These are phyloP conservation scores for Colostygia pectinataria DNA, from an alignment of 2,888 invertebrate genomes.

Conservation along the genomic window DNA sequence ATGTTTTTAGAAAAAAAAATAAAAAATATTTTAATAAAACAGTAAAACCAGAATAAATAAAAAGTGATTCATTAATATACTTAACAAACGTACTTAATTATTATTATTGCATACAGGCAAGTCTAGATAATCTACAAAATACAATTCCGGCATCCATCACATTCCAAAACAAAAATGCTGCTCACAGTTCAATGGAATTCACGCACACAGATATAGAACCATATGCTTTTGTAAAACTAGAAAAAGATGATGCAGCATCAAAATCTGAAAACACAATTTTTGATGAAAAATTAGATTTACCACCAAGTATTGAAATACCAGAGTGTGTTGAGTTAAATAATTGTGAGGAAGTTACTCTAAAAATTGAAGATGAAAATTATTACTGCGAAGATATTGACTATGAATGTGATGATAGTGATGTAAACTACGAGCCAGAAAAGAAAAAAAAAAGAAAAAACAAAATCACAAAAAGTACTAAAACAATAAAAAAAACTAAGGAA, in stretches of 20 bases:
- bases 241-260: neutral
- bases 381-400: neutral
- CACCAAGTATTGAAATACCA: neutral
- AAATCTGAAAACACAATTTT: neutral
- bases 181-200: neutral
- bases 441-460: constrained; percentile 5
- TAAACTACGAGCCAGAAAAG: constrained; percentile 3
- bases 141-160: neutral
- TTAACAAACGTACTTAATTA: too few relatives aligned
- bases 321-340: neutral
- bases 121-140: constrained; percentile 1
- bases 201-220: neutral
- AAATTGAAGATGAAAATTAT: constrained; percentile 2
- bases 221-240: neutral
- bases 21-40: too few relatives aligned
- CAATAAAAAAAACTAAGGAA: neutral
- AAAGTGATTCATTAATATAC: too few relatives aligned
- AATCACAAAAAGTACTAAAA: neutral
- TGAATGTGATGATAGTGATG: constrained; percentile 9
- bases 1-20: too few relatives aligned
- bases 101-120: neutral
- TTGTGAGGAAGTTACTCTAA: neutral
- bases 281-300: neutral
- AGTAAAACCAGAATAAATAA: too few relatives aligned
- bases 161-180: constrained; percentile 3